Percentiles rank a stretch among this genome's conserved stretches.
phyloP scores from a whole-genome alignment of 2,797 vertebrate species.

The Mus spretus region DNA sequence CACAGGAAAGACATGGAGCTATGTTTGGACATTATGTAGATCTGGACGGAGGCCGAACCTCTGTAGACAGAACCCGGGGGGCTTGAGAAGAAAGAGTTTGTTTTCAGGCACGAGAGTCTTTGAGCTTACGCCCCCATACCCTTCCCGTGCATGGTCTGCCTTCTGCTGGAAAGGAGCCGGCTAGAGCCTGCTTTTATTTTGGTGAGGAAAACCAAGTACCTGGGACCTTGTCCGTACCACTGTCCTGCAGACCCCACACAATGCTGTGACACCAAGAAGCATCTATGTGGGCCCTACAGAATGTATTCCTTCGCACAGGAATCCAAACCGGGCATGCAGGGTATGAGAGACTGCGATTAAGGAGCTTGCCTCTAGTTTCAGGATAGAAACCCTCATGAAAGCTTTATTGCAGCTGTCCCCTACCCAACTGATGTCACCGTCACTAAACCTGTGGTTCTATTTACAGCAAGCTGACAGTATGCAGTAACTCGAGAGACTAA shows the following conservation, averaged over 20 bases:
- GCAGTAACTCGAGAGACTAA: constrained; percentile 41
- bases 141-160: neutral
- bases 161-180: neutral
- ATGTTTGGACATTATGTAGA: neutral
- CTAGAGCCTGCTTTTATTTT: neutral
- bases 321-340: neutral
- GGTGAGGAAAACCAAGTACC: neutral
- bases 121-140: neutral
- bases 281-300: neutral
- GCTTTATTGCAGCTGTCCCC: constrained; percentile 60
- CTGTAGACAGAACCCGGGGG: neutral
- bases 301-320: neutral
- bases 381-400: constrained; percentile 12
- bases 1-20: neutral
- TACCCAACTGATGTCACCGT: neutral
- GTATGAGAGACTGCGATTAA: neutral
- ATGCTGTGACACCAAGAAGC: neutral
- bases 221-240: neutral
- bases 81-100: neutral
- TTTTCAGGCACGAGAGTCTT: constrained; percentile 14
- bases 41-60: neutral
- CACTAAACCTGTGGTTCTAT: neutral
- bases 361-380: neutral
- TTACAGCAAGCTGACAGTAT: constrained; percentile 53
- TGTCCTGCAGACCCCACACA: neutral